Conservation (phyloP, 2,797 vertebrate genomes). For the Falco naumanni region DNA sequence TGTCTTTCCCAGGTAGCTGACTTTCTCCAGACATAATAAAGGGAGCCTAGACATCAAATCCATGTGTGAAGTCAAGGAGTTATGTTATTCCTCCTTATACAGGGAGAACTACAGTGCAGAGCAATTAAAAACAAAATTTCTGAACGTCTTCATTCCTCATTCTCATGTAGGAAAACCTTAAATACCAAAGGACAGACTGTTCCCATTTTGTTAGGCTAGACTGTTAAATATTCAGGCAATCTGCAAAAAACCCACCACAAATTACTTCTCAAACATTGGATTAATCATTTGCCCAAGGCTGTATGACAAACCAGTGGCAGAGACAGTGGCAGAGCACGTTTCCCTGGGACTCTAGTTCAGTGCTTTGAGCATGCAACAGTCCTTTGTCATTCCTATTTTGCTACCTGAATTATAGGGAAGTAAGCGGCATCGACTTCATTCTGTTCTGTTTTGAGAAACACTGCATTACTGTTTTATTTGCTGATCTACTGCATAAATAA, state of each 20-base stretch:
- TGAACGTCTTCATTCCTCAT: background rate
- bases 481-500: background rate
- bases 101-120: background rate
- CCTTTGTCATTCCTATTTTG: background rate
- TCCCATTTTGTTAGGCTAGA: background rate
- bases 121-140: background rate
- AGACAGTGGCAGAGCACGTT: background rate
- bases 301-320: background rate
- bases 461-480: background rate
- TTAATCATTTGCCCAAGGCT: background rate
- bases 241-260: background rate
- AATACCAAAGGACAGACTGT: background rate
- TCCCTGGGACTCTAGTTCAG: background rate
- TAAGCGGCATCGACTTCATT: background rate
- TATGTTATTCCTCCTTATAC: background rate
- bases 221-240: background rate
- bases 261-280: background rate
- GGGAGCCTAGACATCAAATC: background rate
- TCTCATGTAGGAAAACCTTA: background rate
- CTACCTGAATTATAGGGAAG: background rate
- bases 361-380: background rate
- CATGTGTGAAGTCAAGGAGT: background rate
- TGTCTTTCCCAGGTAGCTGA: conserved; percentile 7
- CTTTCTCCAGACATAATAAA: background rate
- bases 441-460: background rate